phyloP scores from a whole-genome alignment of 2,797 vertebrate genomes.

The Orestias chungarensis region DNA sequence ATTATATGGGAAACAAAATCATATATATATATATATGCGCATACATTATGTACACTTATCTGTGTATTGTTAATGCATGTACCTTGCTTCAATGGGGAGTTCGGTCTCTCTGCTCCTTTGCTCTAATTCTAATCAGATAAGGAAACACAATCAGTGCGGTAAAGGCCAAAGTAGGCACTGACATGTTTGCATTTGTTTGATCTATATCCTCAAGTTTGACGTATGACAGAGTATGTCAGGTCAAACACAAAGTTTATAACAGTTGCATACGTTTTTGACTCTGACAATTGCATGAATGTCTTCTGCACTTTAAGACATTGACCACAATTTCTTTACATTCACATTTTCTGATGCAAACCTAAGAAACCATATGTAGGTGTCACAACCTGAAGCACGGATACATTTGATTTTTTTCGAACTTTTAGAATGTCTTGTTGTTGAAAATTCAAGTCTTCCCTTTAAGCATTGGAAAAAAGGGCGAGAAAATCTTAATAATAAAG shows the following conservation, averaged over 20 bases:
- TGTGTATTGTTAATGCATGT: not conserved
- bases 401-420: not conserved
- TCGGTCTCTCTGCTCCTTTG: not conserved
- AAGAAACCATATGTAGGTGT: conserved; percentile 13
- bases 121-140: not conserved
- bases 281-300: not conserved
- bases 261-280: conserved; percentile 3
- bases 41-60: not conserved
- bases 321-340: not conserved
- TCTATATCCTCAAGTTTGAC: not conserved
- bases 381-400: not conserved
- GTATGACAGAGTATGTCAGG: not conserved
- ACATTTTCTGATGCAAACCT: conserved; percentile 31
- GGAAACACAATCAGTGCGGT: not conserved
- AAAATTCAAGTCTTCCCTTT: too few relatives aligned
- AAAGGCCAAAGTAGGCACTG: not conserved
- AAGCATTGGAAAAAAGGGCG: too few relatives aligned
- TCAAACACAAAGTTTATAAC: not conserved
- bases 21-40: too few relatives aligned
- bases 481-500: too few relatives aligned
- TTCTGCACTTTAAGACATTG: not conserved
- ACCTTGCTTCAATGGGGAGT: not conserved
- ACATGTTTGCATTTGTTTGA: not conserved
- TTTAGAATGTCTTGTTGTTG: conserved; percentile 10
- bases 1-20: too few relatives aligned